Percentiles rank a stretch among this genome's conserved stretches.
phyloP scores from a whole-genome alignment of 2,888 invertebrate species.

The Andrena bicolor region DNA sequence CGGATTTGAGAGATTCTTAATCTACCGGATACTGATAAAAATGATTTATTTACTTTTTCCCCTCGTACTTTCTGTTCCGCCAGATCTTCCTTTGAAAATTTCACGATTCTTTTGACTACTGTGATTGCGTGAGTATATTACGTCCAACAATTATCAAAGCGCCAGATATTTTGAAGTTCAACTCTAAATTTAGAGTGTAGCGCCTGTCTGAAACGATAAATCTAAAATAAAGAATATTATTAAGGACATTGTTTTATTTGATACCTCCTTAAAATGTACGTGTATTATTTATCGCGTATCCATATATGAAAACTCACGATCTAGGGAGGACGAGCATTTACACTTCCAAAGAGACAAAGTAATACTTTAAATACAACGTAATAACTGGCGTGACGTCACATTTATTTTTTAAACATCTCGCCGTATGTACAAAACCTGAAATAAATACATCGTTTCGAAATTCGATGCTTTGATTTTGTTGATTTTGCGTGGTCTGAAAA shows the following conservation, averaged over 20 bases:
- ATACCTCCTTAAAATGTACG: not conserved
- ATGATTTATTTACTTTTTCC: constrained; percentile 5
- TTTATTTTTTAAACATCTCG: not conserved
- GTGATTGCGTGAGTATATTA: constrained; percentile 3
- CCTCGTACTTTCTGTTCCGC: not conserved
- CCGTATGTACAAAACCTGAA: not conserved
- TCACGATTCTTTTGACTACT: constrained; percentile 7
- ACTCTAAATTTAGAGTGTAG: not conserved
- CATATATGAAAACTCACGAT: not conserved
- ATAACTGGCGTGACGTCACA: not conserved
- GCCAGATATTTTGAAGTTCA: constrained; percentile 2
- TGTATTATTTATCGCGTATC: not conserved
- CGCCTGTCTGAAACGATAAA: not conserved
- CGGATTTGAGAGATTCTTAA: not conserved
- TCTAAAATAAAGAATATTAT: not conserved
- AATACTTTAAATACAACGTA: not conserved
- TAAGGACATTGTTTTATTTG: not conserved
- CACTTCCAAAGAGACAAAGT: not conserved
- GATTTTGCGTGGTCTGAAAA: not conserved
- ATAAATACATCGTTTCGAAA: not conserved
- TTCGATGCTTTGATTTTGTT: not conserved
- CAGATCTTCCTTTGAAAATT: constrained; percentile 7
- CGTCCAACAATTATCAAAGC: not conserved
- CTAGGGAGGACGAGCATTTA: not conserved
- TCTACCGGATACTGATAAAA: not conserved